A percentile compares a stretch with the other conserved stretches of the same genome.
These are phyloP conservation scores for Salvelinus fontinalis DNA, from an alignment of 2,113 vertebrate genomes.

Conservation along the genomic window DNA sequence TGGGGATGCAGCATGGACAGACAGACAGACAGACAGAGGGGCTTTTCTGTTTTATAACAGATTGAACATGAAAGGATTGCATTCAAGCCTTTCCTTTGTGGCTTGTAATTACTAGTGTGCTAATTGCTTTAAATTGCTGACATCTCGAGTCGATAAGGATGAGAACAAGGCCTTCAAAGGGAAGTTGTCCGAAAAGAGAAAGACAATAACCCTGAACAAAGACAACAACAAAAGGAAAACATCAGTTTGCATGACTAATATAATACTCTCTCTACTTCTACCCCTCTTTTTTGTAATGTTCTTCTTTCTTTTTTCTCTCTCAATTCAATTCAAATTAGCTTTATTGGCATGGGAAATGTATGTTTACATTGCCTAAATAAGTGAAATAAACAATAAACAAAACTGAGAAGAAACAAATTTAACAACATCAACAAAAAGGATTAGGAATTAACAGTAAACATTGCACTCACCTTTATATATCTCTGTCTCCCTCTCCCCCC, in stretches of 20 bases:
- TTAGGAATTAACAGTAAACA: no score
- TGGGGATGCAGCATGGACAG: no score
- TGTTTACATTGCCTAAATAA: no score
- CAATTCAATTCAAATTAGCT: no score
- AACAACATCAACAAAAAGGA: no score
- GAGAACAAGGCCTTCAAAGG: conserved; percentile 72
- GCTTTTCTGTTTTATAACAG: conserved; percentile 83
- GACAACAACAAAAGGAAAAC: conserved; percentile 39
- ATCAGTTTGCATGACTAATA: neutral
- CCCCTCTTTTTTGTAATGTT: neutral
- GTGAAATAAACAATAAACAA: no score
- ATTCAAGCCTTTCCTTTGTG: conserved; percentile 81
- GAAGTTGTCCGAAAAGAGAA: conserved; percentile 27
- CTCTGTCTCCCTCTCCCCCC: no score
- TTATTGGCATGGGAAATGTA: no score
- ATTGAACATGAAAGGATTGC: conserved; percentile 85
- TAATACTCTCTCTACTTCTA: neutral
- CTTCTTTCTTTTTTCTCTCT: no score
- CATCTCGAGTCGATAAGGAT: conserved; percentile 82
- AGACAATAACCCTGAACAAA: no score
- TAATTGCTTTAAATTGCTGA: conserved; percentile 88
- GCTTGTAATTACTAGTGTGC: conserved; percentile 84
- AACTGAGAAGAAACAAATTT: no score
- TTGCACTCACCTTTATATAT: no score
- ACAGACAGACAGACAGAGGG: neutral